Conservation (phyloP, 2,797 vertebrate genomes). For the Sciurus carolinensis region DNA sequence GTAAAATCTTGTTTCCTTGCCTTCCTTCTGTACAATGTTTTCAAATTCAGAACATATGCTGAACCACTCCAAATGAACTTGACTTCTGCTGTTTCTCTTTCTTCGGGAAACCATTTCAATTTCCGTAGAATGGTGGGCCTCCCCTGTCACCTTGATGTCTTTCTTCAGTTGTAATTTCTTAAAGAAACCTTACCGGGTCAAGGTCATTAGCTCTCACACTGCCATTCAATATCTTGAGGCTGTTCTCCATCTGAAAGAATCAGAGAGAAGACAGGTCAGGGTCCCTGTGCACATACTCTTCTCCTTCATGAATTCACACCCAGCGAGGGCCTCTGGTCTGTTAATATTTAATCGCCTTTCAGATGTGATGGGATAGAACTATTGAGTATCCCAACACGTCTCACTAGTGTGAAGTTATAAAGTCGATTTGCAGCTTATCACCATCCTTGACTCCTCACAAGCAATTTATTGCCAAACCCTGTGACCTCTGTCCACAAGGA, state of each 20-base stretch:
- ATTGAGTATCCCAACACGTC: conserved; percentile 31
- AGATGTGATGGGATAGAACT: conserved; percentile 6
- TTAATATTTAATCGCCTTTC: conserved; percentile 52
- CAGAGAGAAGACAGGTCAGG: conserved; percentile 25
- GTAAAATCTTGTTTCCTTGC: conserved; percentile 74
- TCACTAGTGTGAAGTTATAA: conserved; percentile 54
- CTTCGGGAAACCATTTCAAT: conserved; percentile 72
- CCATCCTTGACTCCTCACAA: conserved; percentile 30
- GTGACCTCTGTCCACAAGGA: conserved; percentile 49
- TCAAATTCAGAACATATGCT: conserved; percentile 85
- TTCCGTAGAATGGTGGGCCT: conserved; percentile 1
- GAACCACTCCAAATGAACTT: conserved; percentile 78
- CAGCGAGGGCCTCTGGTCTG: neutral
- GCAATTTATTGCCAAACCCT: conserved; percentile 63
- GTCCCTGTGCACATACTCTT: neutral
- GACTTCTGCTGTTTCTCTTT: conserved; percentile 77
- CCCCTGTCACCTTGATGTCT: conserved; percentile 27
- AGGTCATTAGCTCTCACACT: conserved; percentile 29
- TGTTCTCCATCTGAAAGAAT: conserved; percentile 29
- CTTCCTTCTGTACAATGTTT: conserved; percentile 82
- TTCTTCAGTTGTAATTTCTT: conserved; percentile 62
- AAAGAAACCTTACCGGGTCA: conserved; percentile 43
- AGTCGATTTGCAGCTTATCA: conserved; percentile 59
- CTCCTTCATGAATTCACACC: conserved; percentile 19
- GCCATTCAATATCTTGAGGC: neutral